These are phyloP conservation scores for Pangasianodon gigas DNA, from an alignment of 2,113 vertebrate species.

Conservation along the genomic window DNA sequence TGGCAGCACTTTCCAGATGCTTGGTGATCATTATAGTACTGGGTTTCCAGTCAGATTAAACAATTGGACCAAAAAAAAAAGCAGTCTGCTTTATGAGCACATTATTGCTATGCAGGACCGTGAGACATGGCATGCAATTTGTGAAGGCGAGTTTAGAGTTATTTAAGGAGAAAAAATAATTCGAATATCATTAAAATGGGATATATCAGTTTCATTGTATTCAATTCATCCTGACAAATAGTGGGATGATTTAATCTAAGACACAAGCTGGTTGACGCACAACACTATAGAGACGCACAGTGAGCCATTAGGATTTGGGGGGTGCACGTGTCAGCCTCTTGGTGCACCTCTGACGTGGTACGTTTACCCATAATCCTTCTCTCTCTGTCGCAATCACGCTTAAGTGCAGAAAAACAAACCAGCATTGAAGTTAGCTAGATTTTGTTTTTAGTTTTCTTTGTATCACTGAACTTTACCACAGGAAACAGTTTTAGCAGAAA, in stretches of 20 bases:
- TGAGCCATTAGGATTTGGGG: background rate
- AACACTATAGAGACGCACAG: background rate
- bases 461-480: background rate
- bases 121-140: background rate
- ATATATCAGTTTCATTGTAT: background rate
- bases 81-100: background rate
- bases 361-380: background rate
- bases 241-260: background rate
- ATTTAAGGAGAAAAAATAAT: background rate
- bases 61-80: background rate
- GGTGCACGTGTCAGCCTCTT: background rate
- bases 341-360: background rate
- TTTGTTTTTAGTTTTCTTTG: background rate
- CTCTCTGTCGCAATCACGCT: background rate
- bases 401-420: background rate
- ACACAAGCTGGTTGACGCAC: background rate
- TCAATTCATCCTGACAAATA: background rate
- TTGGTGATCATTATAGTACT: conserved; percentile 19
- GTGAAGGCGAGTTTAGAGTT: background rate
- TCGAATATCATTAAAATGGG: background rate
- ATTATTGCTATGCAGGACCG: background rate
- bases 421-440: background rate
- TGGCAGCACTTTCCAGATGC: conserved; percentile 12
- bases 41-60: background rate
- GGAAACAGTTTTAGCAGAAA: background rate